Evolutionary conservation across 2,113 vertebrate genomes (phyloP).

Genomic region (Mungos mungo): DNA sequence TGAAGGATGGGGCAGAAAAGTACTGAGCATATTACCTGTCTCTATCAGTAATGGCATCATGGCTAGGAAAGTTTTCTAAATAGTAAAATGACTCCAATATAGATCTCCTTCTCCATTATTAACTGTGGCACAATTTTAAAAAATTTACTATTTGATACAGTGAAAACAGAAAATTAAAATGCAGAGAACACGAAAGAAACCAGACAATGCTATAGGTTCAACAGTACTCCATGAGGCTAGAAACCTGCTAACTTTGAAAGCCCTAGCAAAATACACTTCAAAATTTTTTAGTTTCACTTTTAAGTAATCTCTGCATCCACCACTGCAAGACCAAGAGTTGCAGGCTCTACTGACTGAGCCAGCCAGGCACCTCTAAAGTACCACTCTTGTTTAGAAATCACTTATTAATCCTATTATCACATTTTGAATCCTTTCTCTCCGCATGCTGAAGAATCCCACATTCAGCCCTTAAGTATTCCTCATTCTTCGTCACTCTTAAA

Average conservation of each 20-base stretch:
- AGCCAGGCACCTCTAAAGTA: constrained; percentile 26
- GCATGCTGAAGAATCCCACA: constrained; percentile 66
- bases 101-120: constrained; percentile 61
- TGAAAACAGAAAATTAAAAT: constrained; percentile 78
- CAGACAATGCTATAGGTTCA: constrained; percentile 82
- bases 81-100: constrained; percentile 70
- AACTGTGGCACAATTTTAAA: constrained; percentile 71
- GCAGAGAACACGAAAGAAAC: constrained; percentile 81
- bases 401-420: constrained; percentile 84
- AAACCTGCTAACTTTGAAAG: constrained; percentile 86
- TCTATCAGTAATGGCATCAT: constrained; percentile 55
- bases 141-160: constrained; percentile 75
- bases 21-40: constrained; percentile 59
- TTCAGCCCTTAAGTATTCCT: constrained; percentile 89
- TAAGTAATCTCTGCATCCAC: not conserved
- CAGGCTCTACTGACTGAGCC: not conserved
- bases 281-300: not conserved
- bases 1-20: constrained; percentile 38
- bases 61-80: constrained; percentile 84
- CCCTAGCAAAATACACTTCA: constrained; percentile 80
- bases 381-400: constrained; percentile 84
- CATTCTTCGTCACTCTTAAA: constrained; percentile 99
- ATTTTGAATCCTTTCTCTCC: constrained; percentile 72
- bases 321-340: not conserved
- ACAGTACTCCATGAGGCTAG: constrained; percentile 81